Percentiles rank a stretch among this genome's conserved stretches.
Conservation (phyloP, 2,797 vertebrate species). For the Linurgus olivaceus region DNA sequence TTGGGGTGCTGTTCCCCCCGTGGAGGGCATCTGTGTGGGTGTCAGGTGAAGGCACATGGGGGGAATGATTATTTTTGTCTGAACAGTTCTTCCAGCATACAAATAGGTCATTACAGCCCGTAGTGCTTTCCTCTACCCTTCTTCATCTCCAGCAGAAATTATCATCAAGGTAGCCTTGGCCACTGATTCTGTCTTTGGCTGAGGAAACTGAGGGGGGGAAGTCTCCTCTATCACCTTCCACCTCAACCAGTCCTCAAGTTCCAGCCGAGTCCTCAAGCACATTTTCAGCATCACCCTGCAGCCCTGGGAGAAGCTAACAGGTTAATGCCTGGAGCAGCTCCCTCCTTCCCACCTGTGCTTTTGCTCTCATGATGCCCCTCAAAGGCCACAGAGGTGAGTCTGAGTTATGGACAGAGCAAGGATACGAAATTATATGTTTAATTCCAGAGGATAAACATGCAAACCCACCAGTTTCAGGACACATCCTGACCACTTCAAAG, state of each 20-base stretch:
- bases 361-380: neutral
- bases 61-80: neutral
- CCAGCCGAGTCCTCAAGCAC: neutral
- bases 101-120: neutral
- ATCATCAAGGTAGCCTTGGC: neutral
- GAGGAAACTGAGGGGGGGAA: neutral
- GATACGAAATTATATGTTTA: neutral
- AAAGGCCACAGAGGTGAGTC: neutral
- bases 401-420: neutral
- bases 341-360: neutral
- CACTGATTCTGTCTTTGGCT: neutral
- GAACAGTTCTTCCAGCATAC: neutral
- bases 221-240: neutral
- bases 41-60: neutral
- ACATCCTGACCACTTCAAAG: neutral
- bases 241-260: neutral
- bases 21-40: neutral
- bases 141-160: neutral
- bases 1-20: neutral
- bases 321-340: neutral
- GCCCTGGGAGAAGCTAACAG: neutral
- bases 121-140: neutral
- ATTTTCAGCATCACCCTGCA: neutral
- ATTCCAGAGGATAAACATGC: constrained; percentile 9
- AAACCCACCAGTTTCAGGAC: neutral